These are phyloP conservation scores for Mylabris sibirica DNA, from an alignment of 2,888 invertebrate genomes.

Conservation along the genomic window DNA sequence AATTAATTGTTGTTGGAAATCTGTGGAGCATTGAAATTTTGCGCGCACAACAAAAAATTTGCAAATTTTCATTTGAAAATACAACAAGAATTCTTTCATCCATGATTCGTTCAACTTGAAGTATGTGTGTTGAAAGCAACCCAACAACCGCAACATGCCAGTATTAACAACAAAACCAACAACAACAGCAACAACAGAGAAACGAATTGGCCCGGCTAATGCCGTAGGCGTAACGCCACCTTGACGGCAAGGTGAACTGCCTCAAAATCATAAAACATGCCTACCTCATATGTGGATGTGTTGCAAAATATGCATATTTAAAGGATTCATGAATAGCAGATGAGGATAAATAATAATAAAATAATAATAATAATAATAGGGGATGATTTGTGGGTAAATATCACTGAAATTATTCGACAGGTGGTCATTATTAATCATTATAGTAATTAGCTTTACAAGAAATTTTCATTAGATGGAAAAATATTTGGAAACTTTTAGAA, in stretches of 20 bases:
- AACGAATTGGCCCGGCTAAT: constrained; percentile 11
- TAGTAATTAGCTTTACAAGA: too few species aligned
- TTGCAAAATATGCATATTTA: background rate
- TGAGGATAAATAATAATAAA: background rate
- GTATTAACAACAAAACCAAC: too few species aligned
- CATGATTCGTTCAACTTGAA: constrained; percentile 20
- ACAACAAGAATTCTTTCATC: background rate
- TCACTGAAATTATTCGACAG: background rate
- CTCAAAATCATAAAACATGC: constrained; percentile 22
- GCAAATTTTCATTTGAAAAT: too few species aligned
- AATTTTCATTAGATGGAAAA: too few species aligned
- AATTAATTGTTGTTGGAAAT: background rate
- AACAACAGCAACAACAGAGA: constrained; percentile 3
- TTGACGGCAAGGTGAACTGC: constrained; percentile 51
- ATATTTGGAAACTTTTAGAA: background rate
- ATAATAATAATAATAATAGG: background rate
- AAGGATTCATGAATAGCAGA: background rate
- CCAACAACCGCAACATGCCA: background rate
- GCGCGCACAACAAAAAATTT: too few species aligned
- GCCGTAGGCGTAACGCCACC: constrained; percentile 45
- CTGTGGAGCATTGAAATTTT: background rate
- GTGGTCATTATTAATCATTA: background rate
- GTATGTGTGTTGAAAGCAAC: constrained; percentile 1
- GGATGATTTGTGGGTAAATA: constrained; percentile 2
- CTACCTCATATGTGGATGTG: background rate